Percentiles rank a stretch among this genome's conserved stretches.
Evolutionary conservation across 2,888 invertebrate species (phyloP).

Genomic region (Lasioglossum zephyrum): DNA sequence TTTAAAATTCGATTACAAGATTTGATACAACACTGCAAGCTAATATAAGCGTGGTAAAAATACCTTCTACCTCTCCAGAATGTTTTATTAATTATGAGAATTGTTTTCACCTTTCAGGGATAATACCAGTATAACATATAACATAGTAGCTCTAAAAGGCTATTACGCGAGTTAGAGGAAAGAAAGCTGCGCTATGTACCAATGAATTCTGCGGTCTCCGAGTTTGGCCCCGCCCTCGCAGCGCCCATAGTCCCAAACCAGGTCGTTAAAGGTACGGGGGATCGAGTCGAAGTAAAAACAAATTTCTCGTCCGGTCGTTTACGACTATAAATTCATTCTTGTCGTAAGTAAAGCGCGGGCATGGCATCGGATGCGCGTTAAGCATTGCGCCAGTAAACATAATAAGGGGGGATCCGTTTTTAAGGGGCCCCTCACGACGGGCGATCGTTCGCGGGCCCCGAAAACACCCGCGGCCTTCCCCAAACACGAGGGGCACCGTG

Average conservation of each 20-base stretch:
- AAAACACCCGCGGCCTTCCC: slow-evolving; percentile 20
- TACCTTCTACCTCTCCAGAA: no score
- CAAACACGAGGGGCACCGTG: slow-evolving; percentile 30
- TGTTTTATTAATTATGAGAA: no score
- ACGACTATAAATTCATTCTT: slow-evolving; percentile 51
- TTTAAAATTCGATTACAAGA: no score
- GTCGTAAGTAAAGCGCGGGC: slow-evolving; percentile 36
- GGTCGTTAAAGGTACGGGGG: slow-evolving; percentile 42
- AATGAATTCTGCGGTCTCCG: not conserved
- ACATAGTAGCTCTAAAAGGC: not conserved
- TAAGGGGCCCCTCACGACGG: slow-evolving; percentile 24
- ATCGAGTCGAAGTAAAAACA: slow-evolving; percentile 35
- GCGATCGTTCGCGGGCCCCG: slow-evolving; percentile 25
- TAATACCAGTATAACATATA: no score
- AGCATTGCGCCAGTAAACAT: slow-evolving; percentile 17
- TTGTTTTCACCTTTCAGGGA: no score
- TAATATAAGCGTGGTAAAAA: no score
- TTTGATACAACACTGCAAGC: no score
- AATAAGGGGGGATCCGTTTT: slow-evolving; percentile 29
- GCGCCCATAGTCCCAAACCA: not conserved
- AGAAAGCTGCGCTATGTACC: not conserved
- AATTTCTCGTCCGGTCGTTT: slow-evolving; percentile 50
- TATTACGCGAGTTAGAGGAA: no score
- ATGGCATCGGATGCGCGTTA: not conserved
- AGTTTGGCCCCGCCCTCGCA: not conserved